A percentile compares a stretch with the other conserved stretches of the same genome.
Conservation (phyloP, 2,113 vertebrate genomes). For the Acinonyx jubatus region DNA sequence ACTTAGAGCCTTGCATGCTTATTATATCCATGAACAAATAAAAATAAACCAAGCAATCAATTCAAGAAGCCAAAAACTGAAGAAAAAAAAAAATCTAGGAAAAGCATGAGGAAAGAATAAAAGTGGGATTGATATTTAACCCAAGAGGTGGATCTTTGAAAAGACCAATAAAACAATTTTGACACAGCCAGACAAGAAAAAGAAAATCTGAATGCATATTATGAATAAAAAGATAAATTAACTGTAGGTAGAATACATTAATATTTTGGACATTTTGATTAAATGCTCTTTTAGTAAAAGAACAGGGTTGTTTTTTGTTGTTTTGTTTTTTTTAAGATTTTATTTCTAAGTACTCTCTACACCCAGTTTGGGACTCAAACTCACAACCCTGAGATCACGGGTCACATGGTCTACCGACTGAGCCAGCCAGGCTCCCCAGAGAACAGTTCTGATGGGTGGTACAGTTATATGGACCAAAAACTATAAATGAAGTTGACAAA, state of each 20-base stretch:
- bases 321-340: background rate
- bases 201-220: background rate
- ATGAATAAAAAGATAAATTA: background rate
- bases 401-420: background rate
- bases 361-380: background rate
- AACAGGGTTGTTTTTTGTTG: background rate
- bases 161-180: background rate
- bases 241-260: background rate
- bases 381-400: background rate
- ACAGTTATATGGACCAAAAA: background rate
- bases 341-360: background rate
- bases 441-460: background rate
- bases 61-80: background rate
- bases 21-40: constrained; percentile 27
- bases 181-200: background rate
- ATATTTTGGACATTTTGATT: background rate
- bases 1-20: background rate
- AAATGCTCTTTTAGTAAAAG: background rate
- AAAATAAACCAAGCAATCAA: background rate
- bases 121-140: background rate
- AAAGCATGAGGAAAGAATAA: background rate
- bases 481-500: background rate
- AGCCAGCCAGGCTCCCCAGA: background rate
- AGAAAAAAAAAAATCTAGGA: background rate
- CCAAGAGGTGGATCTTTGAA: background rate